Percentiles rank a stretch among this genome's conserved stretches.
phyloP scores from a whole-genome alignment of 2,797 vertebrate genomes.

The Crypturellus tataupa region DNA sequence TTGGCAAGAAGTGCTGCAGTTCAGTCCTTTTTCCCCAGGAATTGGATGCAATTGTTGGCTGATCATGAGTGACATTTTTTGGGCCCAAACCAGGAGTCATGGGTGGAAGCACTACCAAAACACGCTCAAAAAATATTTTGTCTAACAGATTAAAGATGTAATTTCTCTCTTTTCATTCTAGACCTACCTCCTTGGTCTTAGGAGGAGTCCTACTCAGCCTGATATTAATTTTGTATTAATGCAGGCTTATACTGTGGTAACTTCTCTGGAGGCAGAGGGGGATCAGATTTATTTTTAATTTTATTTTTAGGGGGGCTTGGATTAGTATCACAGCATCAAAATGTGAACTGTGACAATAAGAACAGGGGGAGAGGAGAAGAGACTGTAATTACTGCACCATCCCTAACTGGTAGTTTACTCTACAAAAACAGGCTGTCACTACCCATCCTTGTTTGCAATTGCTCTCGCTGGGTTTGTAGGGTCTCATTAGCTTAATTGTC shows the following conservation, averaged over 20 bases:
- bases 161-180: neutral
- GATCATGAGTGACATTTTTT: neutral
- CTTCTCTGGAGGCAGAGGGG: neutral
- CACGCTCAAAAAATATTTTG: neutral
- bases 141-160: neutral
- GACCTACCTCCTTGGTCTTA: neutral
- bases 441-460: neutral
- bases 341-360: neutral
- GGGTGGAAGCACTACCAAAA: neutral
- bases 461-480: neutral
- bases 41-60: neutral
- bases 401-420: neutral
- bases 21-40: neutral
- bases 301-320: no score
- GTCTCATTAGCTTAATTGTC: conserved; percentile 48
- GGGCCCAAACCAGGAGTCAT: neutral
- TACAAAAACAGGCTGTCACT: neutral
- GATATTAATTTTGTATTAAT: neutral
- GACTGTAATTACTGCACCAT: neutral
- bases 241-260: neutral
- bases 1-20: neutral
- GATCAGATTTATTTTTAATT: neutral
- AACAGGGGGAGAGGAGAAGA: neutral
- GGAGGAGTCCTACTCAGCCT: rapidly evolving
- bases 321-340: no score